Evolutionary conservation across 2,888 invertebrate genomes (phyloP), one percentile per base, ranked within the genome.

Genomic region (Thereva nobilitata): DNA sequence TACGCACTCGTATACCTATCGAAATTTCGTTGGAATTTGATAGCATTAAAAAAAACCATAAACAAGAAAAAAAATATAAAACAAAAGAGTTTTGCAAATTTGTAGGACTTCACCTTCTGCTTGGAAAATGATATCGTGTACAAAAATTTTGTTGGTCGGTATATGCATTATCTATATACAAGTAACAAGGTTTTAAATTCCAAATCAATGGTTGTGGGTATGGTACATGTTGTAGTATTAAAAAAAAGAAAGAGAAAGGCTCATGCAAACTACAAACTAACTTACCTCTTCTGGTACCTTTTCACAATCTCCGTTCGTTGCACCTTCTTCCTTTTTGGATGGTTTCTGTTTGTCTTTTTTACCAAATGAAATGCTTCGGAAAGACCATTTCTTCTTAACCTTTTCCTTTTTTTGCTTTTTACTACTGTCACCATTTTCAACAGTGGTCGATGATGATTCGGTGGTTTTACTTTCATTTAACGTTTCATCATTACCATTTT

Each of bases 321-420:
- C 67, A 72, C 86, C 82, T 70, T 81, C 81, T 73, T 83, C 86
- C 72, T 85, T 84, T 81, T 91, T 90, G 75, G 85, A 86, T 73
- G 92, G 92, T 81, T 93, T 93, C 74, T 87, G 89, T 84, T 92
- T 93, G 79, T 93, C 93, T 82, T 92, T 92, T 82, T 89, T 89
- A 78, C 91, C 89, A 82, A 93, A 93, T 78, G 92, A 92, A 83
- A 93, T 89, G 78, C 89, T 91, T 77, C 92, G 87, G 82, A 93
- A 89, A 75, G 92, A 92, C 92, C 92, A 93, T 84, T 92, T 92
- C 87, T 92, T 92, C 87, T 92, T 92, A 74, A 88, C 84, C 83
- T 85, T 87, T 73, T 87, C 88, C 77, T 88, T 88, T 77, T 88
- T 88, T 71, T 86, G 84, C 77, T 87, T 87, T 78, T 87, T 86